Evolutionary conservation across 2,888 invertebrate species (phyloP).

Genomic region (Zelleria hepariella): DNA sequence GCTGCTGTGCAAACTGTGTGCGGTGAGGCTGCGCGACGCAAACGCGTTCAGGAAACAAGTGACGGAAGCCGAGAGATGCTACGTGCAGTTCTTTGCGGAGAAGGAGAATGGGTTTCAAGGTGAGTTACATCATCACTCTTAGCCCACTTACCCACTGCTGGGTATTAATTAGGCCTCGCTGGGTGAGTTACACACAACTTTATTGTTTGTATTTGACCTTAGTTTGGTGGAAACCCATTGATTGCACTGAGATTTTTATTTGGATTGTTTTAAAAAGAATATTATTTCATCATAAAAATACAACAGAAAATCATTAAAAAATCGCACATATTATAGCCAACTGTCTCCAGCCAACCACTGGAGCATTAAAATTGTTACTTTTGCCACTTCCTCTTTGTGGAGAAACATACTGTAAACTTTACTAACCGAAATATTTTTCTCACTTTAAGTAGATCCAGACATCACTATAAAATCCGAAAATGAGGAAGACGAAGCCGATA

Average conservation of each 20-base stretch:
- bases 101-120: slow-evolving; percentile 5
- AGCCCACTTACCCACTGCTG: neutral
- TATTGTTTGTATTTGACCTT: neutral
- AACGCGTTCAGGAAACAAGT: slow-evolving; percentile 34
- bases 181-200: neutral
- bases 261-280: too few species aligned
- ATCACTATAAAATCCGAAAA: neutral
- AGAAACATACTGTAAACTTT: neutral
- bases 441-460: neutral
- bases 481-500: neutral
- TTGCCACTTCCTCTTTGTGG: too few species aligned
- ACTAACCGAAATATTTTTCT: neutral
- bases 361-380: too few species aligned
- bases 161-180: neutral
- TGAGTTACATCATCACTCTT: neutral
- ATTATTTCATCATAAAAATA: too few species aligned
- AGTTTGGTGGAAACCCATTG: too few species aligned
- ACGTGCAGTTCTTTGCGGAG: slow-evolving; percentile 13
- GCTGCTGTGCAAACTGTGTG: slow-evolving; percentile 40
- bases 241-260: too few species aligned
- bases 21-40: slow-evolving; percentile 36
- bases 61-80: slow-evolving; percentile 32
- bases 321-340: too few species aligned
- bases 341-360: too few species aligned
- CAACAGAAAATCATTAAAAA: too few species aligned